phyloP scores from a whole-genome alignment of 2,113 vertebrate species.

The Anthoscopus minutus region DNA sequence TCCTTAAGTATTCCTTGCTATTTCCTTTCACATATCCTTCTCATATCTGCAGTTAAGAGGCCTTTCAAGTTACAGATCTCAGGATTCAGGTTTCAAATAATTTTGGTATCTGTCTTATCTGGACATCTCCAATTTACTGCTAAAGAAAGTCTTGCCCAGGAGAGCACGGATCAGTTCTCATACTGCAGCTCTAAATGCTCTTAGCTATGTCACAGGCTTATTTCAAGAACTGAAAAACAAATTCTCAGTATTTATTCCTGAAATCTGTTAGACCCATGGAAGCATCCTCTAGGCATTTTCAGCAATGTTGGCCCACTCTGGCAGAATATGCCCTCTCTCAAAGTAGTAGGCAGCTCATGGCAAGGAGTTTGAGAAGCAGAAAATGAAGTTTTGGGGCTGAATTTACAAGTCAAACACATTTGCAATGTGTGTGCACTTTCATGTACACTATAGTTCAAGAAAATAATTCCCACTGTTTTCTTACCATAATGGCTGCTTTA shows the following conservation, averaged over 20 bases:
- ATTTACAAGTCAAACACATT: background rate
- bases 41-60: background rate
- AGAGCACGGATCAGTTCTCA: background rate
- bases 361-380: background rate
- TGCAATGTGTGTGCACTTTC: background rate
- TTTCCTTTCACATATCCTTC: background rate
- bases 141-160: background rate
- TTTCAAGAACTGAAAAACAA: background rate
- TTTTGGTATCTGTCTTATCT: background rate
- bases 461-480: background rate
- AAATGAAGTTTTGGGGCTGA: background rate
- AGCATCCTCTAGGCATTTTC: background rate
- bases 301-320: background rate
- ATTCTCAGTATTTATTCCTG: background rate
- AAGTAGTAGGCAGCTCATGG: background rate
- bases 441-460: background rate
- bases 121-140: background rate
- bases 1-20: background rate
- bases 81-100: background rate
- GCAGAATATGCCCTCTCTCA: background rate
- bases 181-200: background rate
- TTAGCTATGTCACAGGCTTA: background rate
- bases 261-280: background rate
- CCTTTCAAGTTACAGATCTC: background rate
- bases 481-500: slow-evolving; percentile 88